These are phyloP conservation scores for Mamestra configurata DNA, from an alignment of 1,140 invertebrate species.

Conservation along the genomic window DNA sequence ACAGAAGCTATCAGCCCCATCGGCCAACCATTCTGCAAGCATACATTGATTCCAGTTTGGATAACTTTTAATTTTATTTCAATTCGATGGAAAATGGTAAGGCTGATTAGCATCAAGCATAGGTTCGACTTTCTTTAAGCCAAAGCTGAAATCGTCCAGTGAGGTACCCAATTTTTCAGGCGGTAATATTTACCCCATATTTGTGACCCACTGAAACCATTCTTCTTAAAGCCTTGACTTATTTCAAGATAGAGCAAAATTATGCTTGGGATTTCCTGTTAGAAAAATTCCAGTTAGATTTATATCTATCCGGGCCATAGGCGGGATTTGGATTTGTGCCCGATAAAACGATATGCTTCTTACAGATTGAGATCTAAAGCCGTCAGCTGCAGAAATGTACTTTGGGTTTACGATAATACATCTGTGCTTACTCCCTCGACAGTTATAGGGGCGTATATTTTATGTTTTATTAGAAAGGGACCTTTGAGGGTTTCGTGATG, in stretches of 20 bases:
- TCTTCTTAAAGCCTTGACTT: no score
- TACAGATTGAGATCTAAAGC: constrained; percentile 4
- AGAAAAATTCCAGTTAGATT: constrained; percentile 15
- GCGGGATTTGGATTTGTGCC: constrained; percentile 9
- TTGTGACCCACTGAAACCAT: no score
- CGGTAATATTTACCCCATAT: no score
- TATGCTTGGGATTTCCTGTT: constrained; percentile 1
- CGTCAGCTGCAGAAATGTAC: neutral
- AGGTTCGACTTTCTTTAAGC: no score
- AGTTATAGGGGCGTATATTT: neutral
- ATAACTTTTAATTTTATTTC: no score
- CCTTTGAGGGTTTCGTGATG: neutral
- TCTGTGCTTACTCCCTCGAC: neutral
- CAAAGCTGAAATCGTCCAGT: no score
- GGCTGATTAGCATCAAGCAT: no score
- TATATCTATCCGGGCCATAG: neutral
- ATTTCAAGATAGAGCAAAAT: neutral
- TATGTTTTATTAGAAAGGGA: neutral
- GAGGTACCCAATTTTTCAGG: no score
- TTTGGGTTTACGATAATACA: constrained; percentile 1
- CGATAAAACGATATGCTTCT: constrained; percentile 6
- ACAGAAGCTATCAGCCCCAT: no score
- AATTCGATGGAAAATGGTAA: no score
- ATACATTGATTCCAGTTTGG: no score
- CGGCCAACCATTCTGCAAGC: no score